These are phyloP conservation scores for Cyphomyrus plagiostoma DNA, from an alignment of 2,113 vertebrate genomes.

Conservation along the genomic window DNA sequence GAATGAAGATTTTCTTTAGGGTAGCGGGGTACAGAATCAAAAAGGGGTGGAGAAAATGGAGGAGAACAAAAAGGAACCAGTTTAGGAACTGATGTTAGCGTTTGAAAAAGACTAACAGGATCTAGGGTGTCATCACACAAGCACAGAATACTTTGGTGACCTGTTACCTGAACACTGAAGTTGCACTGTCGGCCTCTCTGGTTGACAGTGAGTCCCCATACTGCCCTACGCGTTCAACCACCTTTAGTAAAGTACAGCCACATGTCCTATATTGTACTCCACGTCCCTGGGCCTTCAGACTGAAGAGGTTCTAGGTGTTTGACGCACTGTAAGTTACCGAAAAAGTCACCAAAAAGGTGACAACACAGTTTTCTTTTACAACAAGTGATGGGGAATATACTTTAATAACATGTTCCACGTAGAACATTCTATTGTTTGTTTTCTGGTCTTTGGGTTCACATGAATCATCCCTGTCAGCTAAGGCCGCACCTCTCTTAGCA, in stretches of 20 bases:
- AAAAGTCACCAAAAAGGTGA: neutral
- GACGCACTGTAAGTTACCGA: neutral
- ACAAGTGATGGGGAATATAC: neutral
- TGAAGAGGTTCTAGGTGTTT: neutral
- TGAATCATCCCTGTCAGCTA: neutral
- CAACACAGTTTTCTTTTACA: neutral
- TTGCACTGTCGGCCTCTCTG: neutral
- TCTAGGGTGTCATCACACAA: neutral
- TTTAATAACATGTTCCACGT: neutral
- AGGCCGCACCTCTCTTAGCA: conserved; percentile 19
- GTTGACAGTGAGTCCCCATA: neutral
- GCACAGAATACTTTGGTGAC: neutral
- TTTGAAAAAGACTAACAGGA: neutral
- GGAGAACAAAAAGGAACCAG: neutral
- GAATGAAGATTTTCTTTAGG: neutral
- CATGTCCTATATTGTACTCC: neutral
- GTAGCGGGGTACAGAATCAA: neutral
- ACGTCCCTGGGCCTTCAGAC: neutral
- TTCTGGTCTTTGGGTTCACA: conserved; percentile 1
- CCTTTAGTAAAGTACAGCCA: neutral
- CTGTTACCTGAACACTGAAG: neutral
- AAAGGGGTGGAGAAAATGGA: neutral
- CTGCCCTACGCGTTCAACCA: neutral
- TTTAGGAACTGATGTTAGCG: neutral
- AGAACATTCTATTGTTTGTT: neutral